phyloP scores from a whole-genome alignment of 2,888 invertebrate genomes.

The Stictocephala bisonia region DNA sequence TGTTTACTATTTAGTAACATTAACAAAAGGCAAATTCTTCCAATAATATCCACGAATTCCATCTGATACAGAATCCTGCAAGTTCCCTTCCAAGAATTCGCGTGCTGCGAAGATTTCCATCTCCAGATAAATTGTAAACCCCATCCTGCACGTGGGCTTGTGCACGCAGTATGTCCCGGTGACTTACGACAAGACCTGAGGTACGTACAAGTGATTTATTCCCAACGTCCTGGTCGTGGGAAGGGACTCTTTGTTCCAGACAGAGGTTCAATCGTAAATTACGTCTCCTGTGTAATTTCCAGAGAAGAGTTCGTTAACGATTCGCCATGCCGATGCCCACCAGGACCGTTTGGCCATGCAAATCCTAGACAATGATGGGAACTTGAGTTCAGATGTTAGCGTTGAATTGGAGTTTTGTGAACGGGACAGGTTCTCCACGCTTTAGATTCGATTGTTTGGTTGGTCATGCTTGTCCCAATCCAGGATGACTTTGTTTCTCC shows the following conservation, averaged over 20 bases:
- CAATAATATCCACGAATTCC: too few relatives aligned
- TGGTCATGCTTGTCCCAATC: too few relatives aligned
- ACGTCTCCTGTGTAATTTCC: conserved; percentile 22
- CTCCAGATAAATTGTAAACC: not conserved
- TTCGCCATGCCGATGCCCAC: not conserved
- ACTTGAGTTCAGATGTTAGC: not conserved
- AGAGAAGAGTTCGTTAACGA: conserved; percentile 31
- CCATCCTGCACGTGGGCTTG: too few relatives aligned
- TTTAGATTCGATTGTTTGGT: too few relatives aligned
- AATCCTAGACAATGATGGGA: conserved; percentile 3
- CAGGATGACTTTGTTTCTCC: too few relatives aligned
- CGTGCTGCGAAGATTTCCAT: not conserved
- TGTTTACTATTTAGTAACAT: too few relatives aligned
- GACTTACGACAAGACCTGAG: conserved; percentile 27
- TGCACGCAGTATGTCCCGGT: not conserved
- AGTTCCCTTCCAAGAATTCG: not conserved
- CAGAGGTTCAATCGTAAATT: conserved; percentile 28
- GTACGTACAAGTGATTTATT: conserved; percentile 15
- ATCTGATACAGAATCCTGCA: too few relatives aligned
- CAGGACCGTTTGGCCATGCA: too few relatives aligned
- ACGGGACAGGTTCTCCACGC: too few relatives aligned
- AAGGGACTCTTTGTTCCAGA: conserved; percentile 34
- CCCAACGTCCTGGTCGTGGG: not conserved
- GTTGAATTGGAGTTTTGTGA: too few relatives aligned
- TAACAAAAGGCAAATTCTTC: too few relatives aligned